Evolutionary conservation across 2,888 invertebrate species (phyloP).

Genomic region (Chloromyia formosa): DNA sequence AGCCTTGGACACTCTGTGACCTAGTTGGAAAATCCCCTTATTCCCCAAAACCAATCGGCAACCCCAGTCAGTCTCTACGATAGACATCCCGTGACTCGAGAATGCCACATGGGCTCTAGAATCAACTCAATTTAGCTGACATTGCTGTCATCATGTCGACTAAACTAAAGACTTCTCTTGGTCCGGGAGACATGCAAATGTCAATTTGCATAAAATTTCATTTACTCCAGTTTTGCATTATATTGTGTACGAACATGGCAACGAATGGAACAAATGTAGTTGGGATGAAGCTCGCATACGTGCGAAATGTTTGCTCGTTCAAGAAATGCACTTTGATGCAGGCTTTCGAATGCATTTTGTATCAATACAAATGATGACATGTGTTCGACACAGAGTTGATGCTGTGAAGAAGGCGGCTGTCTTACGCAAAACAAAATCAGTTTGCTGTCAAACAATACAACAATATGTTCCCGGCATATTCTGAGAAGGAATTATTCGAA

Average conservation of each 20-base stretch:
- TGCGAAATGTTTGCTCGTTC: too few species aligned
- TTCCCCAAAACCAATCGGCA: neutral
- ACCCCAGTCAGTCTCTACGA: neutral
- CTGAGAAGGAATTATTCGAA: too few species aligned
- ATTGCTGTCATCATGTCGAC: constrained; percentile 50
- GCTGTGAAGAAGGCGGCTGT: neutral
- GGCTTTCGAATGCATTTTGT: neutral
- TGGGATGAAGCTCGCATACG: too few species aligned
- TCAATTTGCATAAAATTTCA: constrained; percentile 51
- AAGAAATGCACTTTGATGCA: neutral
- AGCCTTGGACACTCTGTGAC: too few species aligned
- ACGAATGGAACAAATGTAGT: neutral
- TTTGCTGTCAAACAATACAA: neutral
- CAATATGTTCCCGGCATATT: too few species aligned
- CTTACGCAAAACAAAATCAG: neutral
- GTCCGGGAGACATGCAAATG: constrained; percentile 47
- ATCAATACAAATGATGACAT: constrained; percentile 11
- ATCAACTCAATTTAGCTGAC: constrained; percentile 47
- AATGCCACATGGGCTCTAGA: constrained; percentile 5
- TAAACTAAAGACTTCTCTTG: constrained; percentile 50
- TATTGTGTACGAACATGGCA: neutral
- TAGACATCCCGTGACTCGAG: neutral
- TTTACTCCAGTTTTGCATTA: constrained; percentile 39
- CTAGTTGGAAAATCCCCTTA: too few species aligned
- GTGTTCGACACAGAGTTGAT: neutral